Conservation (phyloP, 2,113 vertebrate genomes). For the Semicossyphus pulcher region DNA sequence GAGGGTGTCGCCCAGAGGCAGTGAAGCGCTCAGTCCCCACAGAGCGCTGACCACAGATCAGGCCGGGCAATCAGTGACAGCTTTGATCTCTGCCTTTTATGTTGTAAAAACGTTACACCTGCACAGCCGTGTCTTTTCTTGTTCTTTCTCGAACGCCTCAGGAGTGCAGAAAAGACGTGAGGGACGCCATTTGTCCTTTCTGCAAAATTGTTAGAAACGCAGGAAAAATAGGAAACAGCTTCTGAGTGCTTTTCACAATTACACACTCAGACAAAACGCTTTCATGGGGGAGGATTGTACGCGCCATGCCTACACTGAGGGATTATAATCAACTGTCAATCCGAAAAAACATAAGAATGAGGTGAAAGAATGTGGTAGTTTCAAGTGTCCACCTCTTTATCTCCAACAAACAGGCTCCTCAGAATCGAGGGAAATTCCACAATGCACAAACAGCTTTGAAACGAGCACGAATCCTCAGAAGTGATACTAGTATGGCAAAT, state of each 20-base stretch:
- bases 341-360: constrained; percentile 32
- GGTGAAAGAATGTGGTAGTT: constrained; percentile 54
- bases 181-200: constrained; percentile 10
- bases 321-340: constrained; percentile 44
- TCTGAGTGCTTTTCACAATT: background rate
- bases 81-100: constrained; percentile 77
- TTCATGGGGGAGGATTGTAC: background rate
- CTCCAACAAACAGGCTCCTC: constrained; percentile 58
- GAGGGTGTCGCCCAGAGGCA: constrained; percentile 62
- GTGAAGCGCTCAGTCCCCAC: constrained; percentile 49
- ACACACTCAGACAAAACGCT: constrained; percentile 1
- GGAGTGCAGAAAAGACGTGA: constrained; percentile 1
- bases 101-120: constrained; percentile 68
- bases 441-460: constrained; percentile 60
- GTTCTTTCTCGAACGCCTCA: constrained; percentile 28
- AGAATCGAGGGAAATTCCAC: constrained; percentile 58
- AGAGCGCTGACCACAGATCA: constrained; percentile 52
- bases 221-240: background rate
- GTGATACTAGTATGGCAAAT: constrained; percentile 65
- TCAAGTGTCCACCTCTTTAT: constrained; percentile 51
- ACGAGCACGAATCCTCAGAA: constrained; percentile 56
- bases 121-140: constrained; percentile 54
- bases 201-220: constrained; percentile 2
- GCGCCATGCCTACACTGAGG: background rate
- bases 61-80: constrained; percentile 24